These are phyloP conservation scores for Sinella curviseta DNA, from an alignment of 1,140 invertebrate genomes.

Conservation along the genomic window DNA sequence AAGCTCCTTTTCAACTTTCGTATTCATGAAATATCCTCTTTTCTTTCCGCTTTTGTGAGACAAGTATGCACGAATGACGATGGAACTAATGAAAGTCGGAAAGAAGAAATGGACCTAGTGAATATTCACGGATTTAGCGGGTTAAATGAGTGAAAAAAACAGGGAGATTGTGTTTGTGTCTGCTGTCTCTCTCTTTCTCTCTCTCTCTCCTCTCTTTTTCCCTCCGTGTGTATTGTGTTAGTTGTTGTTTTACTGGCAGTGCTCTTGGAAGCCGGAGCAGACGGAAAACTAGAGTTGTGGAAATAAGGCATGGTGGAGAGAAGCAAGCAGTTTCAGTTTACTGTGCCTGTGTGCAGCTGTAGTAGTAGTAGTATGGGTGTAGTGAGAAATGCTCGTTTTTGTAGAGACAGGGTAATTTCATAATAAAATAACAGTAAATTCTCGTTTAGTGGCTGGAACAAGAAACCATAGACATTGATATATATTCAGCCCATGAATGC, in stretches of 20 bases:
- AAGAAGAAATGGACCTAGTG: background rate
- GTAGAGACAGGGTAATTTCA: conserved; percentile 18
- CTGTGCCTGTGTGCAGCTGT: background rate
- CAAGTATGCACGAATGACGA: conserved; percentile 3
- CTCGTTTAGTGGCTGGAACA: conserved; percentile 20
- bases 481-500: conserved; percentile 15
- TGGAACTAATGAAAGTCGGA: conserved; percentile 10
- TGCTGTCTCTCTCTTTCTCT: no score
- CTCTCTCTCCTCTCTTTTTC: no score
- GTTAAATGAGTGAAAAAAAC: conserved; percentile 12
- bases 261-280: no score
- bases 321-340: background rate
- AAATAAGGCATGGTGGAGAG: no score
- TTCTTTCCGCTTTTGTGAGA: background rate
- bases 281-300: no score
- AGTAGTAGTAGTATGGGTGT: background rate
- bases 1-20: background rate
- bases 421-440: conserved; percentile 27
- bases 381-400: background rate
- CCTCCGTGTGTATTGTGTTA: no score
- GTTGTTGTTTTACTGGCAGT: no score
- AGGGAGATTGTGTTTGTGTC: no score
- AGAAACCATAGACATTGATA: conserved; percentile 26
- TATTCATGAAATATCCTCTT: background rate
- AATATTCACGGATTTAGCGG: conserved; percentile 10